phyloP scores from a whole-genome alignment of 1,140 invertebrate genomes.

The Cotesia typhae region DNA sequence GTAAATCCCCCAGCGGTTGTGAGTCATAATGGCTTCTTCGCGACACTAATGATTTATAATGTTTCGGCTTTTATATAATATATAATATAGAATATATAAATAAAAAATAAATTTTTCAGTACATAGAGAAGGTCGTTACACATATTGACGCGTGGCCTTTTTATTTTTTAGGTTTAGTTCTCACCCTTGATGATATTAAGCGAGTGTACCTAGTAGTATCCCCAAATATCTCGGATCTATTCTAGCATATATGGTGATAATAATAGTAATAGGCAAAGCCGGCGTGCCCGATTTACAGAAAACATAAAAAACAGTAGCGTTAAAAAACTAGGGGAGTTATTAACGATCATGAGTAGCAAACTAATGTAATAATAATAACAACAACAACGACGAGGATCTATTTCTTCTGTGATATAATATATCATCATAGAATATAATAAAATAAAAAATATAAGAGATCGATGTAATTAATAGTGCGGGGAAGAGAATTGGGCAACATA shows the following conservation, averaged over 20 bases:
- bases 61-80: slow-evolving; percentile 61
- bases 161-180: slow-evolving; percentile 52
- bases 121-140: slow-evolving; percentile 41
- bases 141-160: slow-evolving; percentile 44
- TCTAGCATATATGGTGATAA: slow-evolving; percentile 1
- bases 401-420: not conserved
- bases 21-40: slow-evolving; percentile 42
- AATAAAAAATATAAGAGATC: slow-evolving; percentile 47
- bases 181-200: slow-evolving; percentile 48
- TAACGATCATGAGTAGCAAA: not conserved
- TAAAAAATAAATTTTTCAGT: too few relatives aligned
- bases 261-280: too few relatives aligned
- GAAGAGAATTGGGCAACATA: slow-evolving; percentile 61
- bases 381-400: not conserved
- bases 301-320: slow-evolving; percentile 20
- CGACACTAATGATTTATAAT: slow-evolving; percentile 60
- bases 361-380: too few relatives aligned
- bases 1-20: slow-evolving; percentile 24
- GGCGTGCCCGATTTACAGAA: slow-evolving; percentile 12
- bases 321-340: slow-evolving; percentile 31
- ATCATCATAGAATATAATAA: too few relatives aligned
- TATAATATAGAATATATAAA: too few relatives aligned
- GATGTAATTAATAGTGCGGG: slow-evolving; percentile 64
- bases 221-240: slow-evolving; percentile 1
- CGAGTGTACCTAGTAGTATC: too few relatives aligned